These are phyloP conservation scores for Carabus problematicus DNA, from an alignment of 2,888 invertebrate species.

Conservation along the genomic window DNA sequence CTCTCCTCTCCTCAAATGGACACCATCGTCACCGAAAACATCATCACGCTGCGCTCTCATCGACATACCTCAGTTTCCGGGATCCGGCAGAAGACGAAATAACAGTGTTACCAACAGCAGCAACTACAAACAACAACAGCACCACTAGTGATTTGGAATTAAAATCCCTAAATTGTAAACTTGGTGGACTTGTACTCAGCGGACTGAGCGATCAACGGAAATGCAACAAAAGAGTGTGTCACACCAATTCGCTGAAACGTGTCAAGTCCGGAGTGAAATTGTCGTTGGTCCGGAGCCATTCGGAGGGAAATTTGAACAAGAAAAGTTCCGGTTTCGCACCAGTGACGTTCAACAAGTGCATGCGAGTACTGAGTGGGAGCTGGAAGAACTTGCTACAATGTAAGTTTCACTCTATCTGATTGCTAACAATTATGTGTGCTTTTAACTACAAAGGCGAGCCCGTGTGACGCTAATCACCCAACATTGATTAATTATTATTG, in stretches of 20 bases:
- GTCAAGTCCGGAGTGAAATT: slow-evolving; percentile 48
- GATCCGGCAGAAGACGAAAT: slow-evolving; percentile 63
- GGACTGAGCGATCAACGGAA: slow-evolving; percentile 47
- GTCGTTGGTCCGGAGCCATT: slow-evolving; percentile 71
- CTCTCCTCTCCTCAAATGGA: slow-evolving; percentile 45
- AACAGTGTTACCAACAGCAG: slow-evolving; percentile 11
- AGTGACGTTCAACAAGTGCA: slow-evolving; percentile 69
- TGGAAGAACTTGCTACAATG: slow-evolving; percentile 81
- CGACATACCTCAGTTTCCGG: slow-evolving; percentile 66
- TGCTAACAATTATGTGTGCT: neutral
- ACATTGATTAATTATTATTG: no score
- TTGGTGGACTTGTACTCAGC: slow-evolving; percentile 39
- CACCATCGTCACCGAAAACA: slow-evolving; percentile 43
- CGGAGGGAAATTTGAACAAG: slow-evolving; percentile 70
- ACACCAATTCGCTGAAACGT: slow-evolving; percentile 61
- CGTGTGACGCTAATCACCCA: no score
- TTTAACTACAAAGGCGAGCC: no score
- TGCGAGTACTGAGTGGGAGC: slow-evolving; percentile 77
- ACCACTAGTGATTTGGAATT: neutral
- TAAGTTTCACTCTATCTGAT: slow-evolving; percentile 62
- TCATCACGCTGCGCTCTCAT: slow-evolving; percentile 56
- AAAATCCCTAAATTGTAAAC: slow-evolving; percentile 26
- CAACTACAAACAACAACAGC: slow-evolving; percentile 6
- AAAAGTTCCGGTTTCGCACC: slow-evolving; percentile 54
- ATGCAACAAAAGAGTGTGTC: slow-evolving; percentile 51